These are phyloP conservation scores for Sebastes fasciatus DNA, from an alignment of 2,113 vertebrate species.

Conservation along the genomic window DNA sequence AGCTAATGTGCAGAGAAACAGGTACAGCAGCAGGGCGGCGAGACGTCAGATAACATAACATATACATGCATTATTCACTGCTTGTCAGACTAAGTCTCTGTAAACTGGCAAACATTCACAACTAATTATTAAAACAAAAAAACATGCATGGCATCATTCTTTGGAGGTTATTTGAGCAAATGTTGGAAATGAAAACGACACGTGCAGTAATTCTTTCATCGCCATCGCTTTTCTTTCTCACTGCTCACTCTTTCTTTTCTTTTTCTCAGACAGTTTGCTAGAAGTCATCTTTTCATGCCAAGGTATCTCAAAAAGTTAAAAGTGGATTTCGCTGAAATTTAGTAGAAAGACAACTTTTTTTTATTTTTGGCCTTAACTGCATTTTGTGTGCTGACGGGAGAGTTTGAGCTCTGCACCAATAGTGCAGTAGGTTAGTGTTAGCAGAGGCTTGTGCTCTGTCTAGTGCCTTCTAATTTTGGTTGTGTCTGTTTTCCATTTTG, in stretches of 20 bases:
- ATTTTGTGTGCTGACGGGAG: not conserved
- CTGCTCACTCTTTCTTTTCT: not conserved
- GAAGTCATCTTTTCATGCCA: too few relatives aligned
- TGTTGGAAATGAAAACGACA: not conserved
- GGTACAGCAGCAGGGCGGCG: conserved; percentile 28
- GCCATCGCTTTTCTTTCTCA: not conserved
- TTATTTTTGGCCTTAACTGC: not conserved
- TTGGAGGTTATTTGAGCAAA: not conserved
- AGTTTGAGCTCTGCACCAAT: not conserved
- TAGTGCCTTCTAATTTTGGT: not conserved
- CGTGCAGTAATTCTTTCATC: not conserved
- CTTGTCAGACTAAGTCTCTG: not conserved
- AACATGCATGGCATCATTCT: not conserved
- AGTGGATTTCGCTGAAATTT: not conserved
- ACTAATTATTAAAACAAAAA: too few relatives aligned
- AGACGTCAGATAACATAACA: conserved; percentile 5
- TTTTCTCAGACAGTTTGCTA: too few relatives aligned
- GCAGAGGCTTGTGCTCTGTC: not conserved
- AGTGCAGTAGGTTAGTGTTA: not conserved
- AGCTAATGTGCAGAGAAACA: conserved; percentile 46
- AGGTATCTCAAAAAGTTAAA: too few relatives aligned
- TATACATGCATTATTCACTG: conserved; percentile 10
- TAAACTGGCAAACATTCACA: not conserved
- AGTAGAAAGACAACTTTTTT: not conserved
- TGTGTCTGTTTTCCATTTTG: not conserved